phyloP scores from a whole-genome alignment of 2,113 vertebrate species.

The Chlamydotis undulata region DNA sequence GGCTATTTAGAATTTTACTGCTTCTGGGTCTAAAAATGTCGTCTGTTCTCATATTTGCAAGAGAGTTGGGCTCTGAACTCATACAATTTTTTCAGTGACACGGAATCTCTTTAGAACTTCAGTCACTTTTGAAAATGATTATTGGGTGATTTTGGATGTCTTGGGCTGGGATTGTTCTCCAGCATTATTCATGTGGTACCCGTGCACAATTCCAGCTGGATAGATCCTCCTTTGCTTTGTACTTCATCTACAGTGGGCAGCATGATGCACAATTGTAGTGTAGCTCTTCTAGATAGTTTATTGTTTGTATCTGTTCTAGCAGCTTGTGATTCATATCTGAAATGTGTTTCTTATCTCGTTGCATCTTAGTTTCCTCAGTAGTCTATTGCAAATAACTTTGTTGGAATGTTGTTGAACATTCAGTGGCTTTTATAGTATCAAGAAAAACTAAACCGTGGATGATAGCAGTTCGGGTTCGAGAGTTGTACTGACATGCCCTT shows the following conservation, averaged over 20 bases:
- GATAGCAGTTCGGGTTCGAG: background rate
- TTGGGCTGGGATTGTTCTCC: background rate
- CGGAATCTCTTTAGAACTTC: background rate
- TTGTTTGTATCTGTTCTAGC: background rate
- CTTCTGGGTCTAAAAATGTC: constrained; percentile 7
- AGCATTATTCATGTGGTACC: background rate
- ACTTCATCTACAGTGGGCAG: background rate
- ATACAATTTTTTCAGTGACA: background rate
- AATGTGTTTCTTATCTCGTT: background rate
- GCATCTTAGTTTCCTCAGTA: background rate
- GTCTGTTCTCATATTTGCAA: background rate
- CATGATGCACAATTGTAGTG: background rate
- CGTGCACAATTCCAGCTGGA: background rate
- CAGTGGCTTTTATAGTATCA: background rate
- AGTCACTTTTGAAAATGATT: background rate
- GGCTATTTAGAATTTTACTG: background rate
- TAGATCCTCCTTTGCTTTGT: background rate
- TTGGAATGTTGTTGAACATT: background rate
- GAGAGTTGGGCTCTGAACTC: background rate
- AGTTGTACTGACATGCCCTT: background rate
- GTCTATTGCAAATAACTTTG: background rate
- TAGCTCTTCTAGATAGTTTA: background rate
- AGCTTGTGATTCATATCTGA: background rate
- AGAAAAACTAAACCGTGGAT: background rate
- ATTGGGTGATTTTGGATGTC: background rate